phyloP scores from a whole-genome alignment of 1,140 invertebrate genomes.

The Drosophila melanogaster region Release_6_plus_ISO1_MT NT_033779.5:2646001-2646500 shows the following conservation, averaged over 20 bases:
- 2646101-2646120: slow-evolving; percentile 59
- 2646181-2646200: neutral
- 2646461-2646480: slow-evolving; percentile 77
- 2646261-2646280: slow-evolving; percentile 26
- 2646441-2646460: slow-evolving; percentile 82
- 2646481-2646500: slow-evolving; percentile 30
- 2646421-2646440: slow-evolving; percentile 83
- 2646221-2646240: neutral
- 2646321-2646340: slow-evolving; percentile 25
- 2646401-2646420: slow-evolving; percentile 82
- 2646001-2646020: neutral
- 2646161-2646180: too few species aligned
- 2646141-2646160: slow-evolving; percentile 47
- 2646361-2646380: neutral
- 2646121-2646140: slow-evolving; percentile 53
- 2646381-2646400: slow-evolving; percentile 35
- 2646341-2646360: neutral
- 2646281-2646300: slow-evolving; percentile 26
- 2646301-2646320: slow-evolving; percentile 14
- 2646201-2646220: neutral
- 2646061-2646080: neutral
- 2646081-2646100: neutral
- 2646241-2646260: slow-evolving; percentile 24
- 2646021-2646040: neutral
- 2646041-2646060: neutral